These are phyloP conservation scores for Tortricodes alternella DNA, from an alignment of 2,888 invertebrate species.

Conservation along the genomic window DNA sequence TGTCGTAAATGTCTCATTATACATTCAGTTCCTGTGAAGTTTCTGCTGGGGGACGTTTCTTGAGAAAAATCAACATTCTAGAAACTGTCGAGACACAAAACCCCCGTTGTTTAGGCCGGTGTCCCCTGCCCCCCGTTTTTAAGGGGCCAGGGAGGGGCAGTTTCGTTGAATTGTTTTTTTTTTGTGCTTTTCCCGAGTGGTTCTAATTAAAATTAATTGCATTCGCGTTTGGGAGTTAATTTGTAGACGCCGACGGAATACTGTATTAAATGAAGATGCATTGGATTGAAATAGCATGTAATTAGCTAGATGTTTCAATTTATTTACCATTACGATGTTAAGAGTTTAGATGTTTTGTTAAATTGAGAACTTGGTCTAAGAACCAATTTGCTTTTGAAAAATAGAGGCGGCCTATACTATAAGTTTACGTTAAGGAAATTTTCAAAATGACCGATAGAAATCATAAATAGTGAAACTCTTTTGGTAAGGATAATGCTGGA, in stretches of 20 bases:
- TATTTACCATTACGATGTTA: background rate
- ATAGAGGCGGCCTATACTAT: too few relatives aligned
- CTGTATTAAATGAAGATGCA: conserved; percentile 56
- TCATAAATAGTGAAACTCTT: too few relatives aligned
- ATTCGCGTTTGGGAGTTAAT: conserved; percentile 64
- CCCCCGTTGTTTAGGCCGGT: conserved; percentile 29
- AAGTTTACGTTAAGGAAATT: too few relatives aligned
- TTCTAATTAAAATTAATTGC: conserved; percentile 73
- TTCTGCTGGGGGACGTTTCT: conserved; percentile 16
- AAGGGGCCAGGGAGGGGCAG: conserved; percentile 34
- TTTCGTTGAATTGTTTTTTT: conserved; percentile 51
- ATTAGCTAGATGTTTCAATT: conserved; percentile 13
- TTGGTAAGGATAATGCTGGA: too few relatives aligned
- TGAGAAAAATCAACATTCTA: conserved; percentile 30
- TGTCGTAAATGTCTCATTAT: conserved; percentile 30
- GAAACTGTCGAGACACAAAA: conserved; percentile 30
- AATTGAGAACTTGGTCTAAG: too few relatives aligned
- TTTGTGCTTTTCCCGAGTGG: conserved; percentile 46
- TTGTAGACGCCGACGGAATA: conserved; percentile 36
- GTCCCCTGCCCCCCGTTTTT: conserved; percentile 32
- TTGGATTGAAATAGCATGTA: conserved; percentile 44
- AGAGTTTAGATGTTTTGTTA: background rate
- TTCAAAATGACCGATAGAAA: too few relatives aligned
- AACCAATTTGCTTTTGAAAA: too few relatives aligned
- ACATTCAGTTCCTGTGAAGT: conserved; percentile 27